Conservation (phyloP, 2,113 vertebrate genomes). For the Puffinus mauretanicus region DNA sequence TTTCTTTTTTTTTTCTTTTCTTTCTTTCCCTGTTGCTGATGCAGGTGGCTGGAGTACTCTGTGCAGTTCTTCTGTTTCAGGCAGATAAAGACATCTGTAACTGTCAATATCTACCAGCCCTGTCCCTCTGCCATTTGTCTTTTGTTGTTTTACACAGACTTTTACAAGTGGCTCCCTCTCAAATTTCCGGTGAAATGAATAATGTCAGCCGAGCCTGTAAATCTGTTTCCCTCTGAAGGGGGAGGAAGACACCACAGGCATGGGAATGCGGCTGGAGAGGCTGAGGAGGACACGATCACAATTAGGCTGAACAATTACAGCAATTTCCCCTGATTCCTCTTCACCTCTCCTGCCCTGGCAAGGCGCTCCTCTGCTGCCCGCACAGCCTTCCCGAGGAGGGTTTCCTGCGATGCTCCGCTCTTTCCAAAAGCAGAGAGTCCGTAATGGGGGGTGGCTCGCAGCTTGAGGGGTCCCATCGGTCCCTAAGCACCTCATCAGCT, state of each 20-base stretch:
- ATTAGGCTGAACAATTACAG: not conserved
- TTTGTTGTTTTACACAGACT: constrained; percentile 15
- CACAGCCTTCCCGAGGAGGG: rapidly evolving
- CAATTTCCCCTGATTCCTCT: not conserved
- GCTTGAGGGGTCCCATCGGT: rapidly evolving
- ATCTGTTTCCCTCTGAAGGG: not conserved
- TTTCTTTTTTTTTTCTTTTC: not conserved
- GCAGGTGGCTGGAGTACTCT: not conserved
- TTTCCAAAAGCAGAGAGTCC: not conserved
- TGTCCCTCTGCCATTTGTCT: constrained; percentile 34
- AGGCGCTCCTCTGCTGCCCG: not conserved
- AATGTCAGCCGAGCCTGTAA: not conserved
- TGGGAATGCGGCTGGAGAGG: rapidly evolving
- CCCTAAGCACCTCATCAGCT: not conserved
- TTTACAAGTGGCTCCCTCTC: constrained; percentile 19
- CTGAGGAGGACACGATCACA: not conserved
- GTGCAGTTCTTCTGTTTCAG: not conserved
- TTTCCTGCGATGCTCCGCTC: rapidly evolving
- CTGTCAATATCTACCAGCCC: not conserved
- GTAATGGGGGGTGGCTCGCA: not conserved
- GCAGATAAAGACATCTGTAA: constrained; percentile 32
- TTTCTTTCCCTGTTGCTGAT: not conserved
- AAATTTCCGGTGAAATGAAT: not conserved
- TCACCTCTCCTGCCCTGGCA: not conserved
- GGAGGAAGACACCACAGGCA: not conserved